Evolutionary conservation across 2,113 vertebrate genomes (phyloP).

Genomic region (Hydrochoerus hydrochaeris): DNA sequence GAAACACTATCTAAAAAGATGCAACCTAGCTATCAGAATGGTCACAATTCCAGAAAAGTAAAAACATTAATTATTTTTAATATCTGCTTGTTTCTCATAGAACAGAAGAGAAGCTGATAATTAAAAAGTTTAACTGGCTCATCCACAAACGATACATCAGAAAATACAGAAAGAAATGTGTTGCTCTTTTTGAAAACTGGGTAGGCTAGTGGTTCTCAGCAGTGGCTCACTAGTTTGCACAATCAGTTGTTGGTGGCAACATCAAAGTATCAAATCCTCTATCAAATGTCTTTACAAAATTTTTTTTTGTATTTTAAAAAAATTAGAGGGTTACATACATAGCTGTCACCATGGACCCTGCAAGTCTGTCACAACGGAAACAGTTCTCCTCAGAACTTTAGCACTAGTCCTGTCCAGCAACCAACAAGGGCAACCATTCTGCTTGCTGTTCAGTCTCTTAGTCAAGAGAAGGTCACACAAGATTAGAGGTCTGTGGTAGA

Average conservation of each 20-base stretch:
- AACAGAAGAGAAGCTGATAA: background rate
- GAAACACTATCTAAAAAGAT: background rate
- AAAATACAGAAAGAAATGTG: background rate
- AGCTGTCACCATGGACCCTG: background rate
- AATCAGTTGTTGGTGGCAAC: background rate
- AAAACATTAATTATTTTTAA: background rate
- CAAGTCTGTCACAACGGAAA: background rate
- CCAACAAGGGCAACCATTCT: background rate
- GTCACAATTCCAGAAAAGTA: background rate
- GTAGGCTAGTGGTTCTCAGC: background rate
- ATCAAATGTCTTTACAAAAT: background rate
- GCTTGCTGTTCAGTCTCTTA: background rate
- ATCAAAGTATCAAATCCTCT: background rate
- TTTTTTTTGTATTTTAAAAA: background rate
- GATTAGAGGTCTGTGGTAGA: fast-evolving
- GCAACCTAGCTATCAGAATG: background rate
- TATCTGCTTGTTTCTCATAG: background rate
- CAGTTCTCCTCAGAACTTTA: background rate
- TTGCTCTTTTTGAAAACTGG: background rate
- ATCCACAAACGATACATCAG: background rate
- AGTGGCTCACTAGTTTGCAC: background rate
- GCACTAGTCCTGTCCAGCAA: background rate
- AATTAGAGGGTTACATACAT: background rate
- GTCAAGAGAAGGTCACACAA: background rate
- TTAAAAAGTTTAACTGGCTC: background rate